Evolutionary conservation across 1,140 invertebrate species (phyloP), one percentile per base, ranked within the genome.

Genomic region (Drosophila lini): DNA sequence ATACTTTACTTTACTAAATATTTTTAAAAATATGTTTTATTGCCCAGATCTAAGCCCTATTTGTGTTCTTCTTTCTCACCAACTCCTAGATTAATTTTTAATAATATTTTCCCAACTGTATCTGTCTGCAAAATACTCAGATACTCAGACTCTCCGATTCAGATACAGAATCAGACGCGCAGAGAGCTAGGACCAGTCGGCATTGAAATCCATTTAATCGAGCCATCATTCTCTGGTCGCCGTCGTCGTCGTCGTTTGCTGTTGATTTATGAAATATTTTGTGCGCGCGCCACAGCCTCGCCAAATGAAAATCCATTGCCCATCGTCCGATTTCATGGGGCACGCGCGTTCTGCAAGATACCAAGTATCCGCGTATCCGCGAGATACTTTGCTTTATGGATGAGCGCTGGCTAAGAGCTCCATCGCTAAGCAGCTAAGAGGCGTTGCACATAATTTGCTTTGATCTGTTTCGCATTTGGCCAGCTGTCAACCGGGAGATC

Each of bases 121-220:
- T 73, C 16, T 56, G 55, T 19, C 57, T 89, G 80, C 76, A 69
- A 80, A 55, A 74, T 61, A 48, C 62, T 62, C 41, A 55, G 42
- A 62, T 50, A 67, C 55, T 50, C 44, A 44, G 59, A 75, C 63
- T 32, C 34, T 38, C 32, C 52, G 50, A 53, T 22, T 53, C 52
- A 55, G 52, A 55, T 38, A n/a, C 34, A 55, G 52, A 53, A 53
- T 22, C 50, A 22, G 32, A 36, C 13, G 15, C 16, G 50, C 50
- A 15, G 45, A 50, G 52, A 38, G 19, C 52, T 53, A 53, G 19
- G 52, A 22, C 59, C 47, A 74, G 58, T 61, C 59, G 65, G 68
- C 82, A 85, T 86, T 86, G 83, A 89, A 88, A 89, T 83, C 83
- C 83, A 88, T 88, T 88, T 88, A 88, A 88, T 88, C 83, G 83